phyloP scores from a whole-genome alignment of 1,140 invertebrate species.

The Rhyacophila brunnea region DNA sequence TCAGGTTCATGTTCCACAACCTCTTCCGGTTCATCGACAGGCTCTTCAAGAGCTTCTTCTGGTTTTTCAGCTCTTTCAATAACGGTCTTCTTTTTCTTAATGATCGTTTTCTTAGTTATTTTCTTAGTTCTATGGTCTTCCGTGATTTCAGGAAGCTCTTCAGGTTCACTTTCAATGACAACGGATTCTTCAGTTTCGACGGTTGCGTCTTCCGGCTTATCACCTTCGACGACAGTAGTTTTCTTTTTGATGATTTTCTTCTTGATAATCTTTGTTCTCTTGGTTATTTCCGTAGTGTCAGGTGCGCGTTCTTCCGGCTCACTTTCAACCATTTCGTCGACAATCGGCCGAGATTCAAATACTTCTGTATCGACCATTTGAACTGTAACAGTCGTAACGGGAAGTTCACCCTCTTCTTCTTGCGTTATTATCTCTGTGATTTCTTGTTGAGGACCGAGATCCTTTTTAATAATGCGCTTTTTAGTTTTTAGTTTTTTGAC shows the following conservation, averaged over 20 bases:
- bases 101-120: slow-evolving; percentile 38
- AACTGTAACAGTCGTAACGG: slow-evolving; percentile 34
- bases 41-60: slow-evolving; percentile 14
- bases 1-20: not conserved
- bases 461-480: slow-evolving; percentile 30
- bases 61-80: slow-evolving; percentile 40
- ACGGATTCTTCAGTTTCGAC: slow-evolving; percentile 31
- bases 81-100: slow-evolving; percentile 42
- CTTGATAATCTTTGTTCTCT: no score
- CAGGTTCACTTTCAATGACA: slow-evolving; percentile 30
- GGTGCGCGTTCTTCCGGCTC: not conserved
- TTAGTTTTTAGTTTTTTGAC: slow-evolving; percentile 35
- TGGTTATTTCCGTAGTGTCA: no score
- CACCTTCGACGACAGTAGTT: no score
- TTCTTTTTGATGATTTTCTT: no score
- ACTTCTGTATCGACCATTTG: not conserved
- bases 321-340: slow-evolving; percentile 5
- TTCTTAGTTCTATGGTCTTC: slow-evolving; percentile 4
- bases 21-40: slow-evolving; percentile 25
- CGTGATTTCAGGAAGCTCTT: not conserved
- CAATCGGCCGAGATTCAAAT: slow-evolving; percentile 1
- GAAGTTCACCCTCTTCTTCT: slow-evolving; percentile 44
- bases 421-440: slow-evolving; percentile 43
- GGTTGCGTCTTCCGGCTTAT: no score
- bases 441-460: slow-evolving; percentile 38